Conservation (phyloP, 2,797 vertebrate species). For the Meriones psammophilus region DNA sequence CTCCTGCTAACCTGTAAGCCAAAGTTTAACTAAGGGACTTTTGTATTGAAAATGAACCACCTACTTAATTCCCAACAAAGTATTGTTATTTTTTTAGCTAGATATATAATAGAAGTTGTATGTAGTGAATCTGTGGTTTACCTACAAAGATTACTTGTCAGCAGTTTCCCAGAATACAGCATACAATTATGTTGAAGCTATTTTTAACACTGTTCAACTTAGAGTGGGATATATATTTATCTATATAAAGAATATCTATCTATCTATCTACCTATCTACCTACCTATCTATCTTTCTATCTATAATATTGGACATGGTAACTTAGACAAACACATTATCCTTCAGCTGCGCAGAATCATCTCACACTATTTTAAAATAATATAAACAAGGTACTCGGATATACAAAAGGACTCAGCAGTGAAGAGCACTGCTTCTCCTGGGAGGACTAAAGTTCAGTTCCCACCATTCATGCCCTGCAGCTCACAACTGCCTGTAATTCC, state of each 20-base stretch:
- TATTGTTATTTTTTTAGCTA: neutral
- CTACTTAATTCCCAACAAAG: neutral
- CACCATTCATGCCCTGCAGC: neutral
- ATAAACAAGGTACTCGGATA: neutral
- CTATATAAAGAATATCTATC: no score
- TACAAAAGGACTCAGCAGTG: neutral
- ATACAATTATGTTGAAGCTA: neutral
- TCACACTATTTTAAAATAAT: neutral
- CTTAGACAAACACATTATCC: neutral
- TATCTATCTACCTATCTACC: no score
- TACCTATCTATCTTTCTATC: no score
- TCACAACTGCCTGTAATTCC: neutral
- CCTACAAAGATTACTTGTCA: neutral
- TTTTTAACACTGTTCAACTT: neutral
- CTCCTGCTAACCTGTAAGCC: neutral
- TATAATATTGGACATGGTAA: no score
- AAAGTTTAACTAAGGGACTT: neutral
- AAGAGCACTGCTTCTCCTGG: neutral
- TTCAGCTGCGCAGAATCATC: neutral
- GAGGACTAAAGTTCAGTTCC: neutral
- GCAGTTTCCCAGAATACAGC: neutral
- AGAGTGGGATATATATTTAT: neutral
- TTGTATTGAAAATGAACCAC: neutral
- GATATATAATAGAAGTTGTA: neutral
- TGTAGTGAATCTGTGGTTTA: neutral